Percentiles rank a stretch among this genome's conserved stretches.
Evolutionary conservation across 2,113 vertebrate species (phyloP).

Genomic region (Procavia capensis): DNA sequence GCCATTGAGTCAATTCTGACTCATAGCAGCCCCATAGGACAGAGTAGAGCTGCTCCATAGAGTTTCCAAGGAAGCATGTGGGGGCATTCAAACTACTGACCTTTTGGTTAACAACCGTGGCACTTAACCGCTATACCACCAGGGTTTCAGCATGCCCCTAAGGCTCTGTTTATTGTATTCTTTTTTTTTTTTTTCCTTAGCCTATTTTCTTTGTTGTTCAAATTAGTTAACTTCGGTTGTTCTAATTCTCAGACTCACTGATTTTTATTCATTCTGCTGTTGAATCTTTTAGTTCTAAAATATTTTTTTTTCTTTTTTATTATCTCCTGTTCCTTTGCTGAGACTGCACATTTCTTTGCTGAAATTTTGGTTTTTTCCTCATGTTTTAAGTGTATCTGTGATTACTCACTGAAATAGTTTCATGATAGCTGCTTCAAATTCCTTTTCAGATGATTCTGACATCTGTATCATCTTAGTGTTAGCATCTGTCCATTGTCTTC

Average conservation of each 20-base stretch:
- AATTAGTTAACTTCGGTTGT: neutral
- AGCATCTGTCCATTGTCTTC: neutral
- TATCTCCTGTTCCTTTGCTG: neutral
- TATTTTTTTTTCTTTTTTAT: neutral
- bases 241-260: neutral
- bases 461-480: neutral
- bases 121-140: no score
- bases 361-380: neutral
- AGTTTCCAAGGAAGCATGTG: no score
- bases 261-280: neutral
- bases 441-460: neutral
- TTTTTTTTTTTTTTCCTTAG: neutral
- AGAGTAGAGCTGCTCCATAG: no score
- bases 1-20: no score
- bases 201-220: neutral
- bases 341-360: neutral
- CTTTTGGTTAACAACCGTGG: no score
- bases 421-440: neutral
- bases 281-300: constrained; percentile 11
- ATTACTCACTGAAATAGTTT: neutral
- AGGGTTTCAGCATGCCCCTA: no score
- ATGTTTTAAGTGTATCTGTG: neutral
- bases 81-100: no score
- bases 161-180: neutral
- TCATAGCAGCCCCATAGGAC: no score